These are phyloP conservation scores for Chaetophractus vellerosus DNA, from an alignment of 2,797 vertebrate genomes.

Conservation along the genomic window DNA sequence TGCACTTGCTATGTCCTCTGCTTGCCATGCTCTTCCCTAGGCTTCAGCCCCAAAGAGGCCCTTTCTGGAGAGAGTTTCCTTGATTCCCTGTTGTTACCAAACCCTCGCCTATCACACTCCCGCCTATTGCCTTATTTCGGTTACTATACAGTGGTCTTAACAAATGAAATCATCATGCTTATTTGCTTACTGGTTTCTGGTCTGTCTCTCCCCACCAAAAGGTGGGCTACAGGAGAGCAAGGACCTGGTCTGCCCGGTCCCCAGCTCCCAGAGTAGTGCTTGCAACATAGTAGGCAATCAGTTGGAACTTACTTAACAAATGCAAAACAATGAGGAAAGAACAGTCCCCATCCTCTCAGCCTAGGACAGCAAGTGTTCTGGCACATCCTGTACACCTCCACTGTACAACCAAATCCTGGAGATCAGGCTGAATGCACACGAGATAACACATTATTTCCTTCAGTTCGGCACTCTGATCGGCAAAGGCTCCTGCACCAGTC, in stretches of 20 bases:
- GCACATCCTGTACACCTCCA: too few species aligned
- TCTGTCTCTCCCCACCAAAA: not conserved
- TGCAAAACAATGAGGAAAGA: not conserved
- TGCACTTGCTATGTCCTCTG: not conserved
- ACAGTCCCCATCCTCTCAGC: not conserved
- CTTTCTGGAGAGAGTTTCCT: not conserved
- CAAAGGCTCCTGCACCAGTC: too few species aligned
- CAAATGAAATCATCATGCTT: not conserved
- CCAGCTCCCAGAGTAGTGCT: not conserved
- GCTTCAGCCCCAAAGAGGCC: not conserved
- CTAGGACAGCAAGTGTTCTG: not conserved
- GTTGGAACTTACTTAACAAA: constrained; percentile 19
- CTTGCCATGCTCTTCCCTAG: not conserved
- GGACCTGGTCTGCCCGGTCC: not conserved
- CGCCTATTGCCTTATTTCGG: not conserved
- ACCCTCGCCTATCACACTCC: not conserved
- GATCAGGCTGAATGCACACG: not conserved
- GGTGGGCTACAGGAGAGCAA: not conserved
- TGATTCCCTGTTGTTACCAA: not conserved
- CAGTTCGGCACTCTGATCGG: not conserved
- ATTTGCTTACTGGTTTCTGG: not conserved
- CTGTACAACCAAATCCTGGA: not conserved
- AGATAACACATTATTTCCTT: not conserved
- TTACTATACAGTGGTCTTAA: not conserved
- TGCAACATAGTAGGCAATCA: not conserved